Conservation (phyloP, 1,140 invertebrate genomes). For the Paraescarpia echinospica region DNA sequence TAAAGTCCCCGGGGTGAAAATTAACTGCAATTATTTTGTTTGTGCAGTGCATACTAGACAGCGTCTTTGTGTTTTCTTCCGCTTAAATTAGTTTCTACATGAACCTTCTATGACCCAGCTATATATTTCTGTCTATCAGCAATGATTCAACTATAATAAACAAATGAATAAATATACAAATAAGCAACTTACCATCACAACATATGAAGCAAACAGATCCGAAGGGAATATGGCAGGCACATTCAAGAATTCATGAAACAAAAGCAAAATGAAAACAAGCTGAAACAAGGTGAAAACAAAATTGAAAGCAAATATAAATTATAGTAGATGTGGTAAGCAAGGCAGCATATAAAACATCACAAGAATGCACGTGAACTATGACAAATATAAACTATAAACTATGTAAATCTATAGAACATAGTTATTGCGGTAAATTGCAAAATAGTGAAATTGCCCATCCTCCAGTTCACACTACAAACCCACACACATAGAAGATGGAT, state of each 20-base stretch:
- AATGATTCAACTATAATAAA: neutral
- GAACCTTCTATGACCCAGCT: neutral
- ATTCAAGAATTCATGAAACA: slow-evolving; percentile 6
- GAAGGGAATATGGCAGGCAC: neutral
- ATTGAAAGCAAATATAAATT: neutral
- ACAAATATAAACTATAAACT: neutral
- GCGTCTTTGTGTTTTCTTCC: neutral
- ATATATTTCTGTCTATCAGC: neutral
- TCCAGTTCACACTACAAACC: too few species aligned
- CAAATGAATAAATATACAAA: neutral
- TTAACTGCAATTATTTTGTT: neutral
- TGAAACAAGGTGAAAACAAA: neutral
- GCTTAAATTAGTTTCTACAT: neutral
- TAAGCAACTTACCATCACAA: neutral
- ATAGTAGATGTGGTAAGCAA: neutral
- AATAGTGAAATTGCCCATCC: neutral
- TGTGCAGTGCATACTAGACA: neutral
- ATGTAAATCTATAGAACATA: neutral
- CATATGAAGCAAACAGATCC: neutral
- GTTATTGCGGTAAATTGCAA: neutral
- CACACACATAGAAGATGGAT: too few species aligned
- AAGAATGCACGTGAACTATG: neutral
- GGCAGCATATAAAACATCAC: neutral
- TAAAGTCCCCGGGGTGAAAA: neutral
- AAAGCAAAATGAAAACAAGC: neutral